Evolutionary conservation across 2,113 vertebrate species (phyloP).

Genomic region (Platysternon megacephalum): DNA sequence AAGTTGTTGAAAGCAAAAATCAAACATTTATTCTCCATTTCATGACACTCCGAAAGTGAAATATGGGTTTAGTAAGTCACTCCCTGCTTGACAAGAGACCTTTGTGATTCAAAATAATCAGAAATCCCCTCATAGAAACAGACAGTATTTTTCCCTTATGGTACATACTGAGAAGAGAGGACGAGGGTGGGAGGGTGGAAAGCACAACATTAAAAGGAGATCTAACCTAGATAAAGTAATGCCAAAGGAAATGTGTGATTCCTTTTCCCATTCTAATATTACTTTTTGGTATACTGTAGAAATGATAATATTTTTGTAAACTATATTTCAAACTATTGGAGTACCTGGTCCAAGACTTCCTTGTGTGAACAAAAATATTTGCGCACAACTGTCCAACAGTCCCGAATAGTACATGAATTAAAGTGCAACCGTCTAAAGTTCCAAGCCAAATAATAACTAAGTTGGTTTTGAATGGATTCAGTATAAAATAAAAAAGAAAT

Average conservation of each 20-base stretch:
- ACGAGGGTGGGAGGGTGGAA: neutral
- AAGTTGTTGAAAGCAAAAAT: slow-evolving; percentile 21
- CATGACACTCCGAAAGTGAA: neutral
- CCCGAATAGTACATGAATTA: slow-evolving; percentile 45
- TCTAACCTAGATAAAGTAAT: slow-evolving; percentile 9
- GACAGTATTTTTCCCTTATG: neutral
- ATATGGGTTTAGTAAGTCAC: neutral
- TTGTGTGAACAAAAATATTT: slow-evolving; percentile 74
- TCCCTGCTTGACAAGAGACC: neutral
- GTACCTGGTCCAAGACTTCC: slow-evolving; percentile 65
- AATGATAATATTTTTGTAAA: slow-evolving; percentile 73
- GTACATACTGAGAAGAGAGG: neutral
- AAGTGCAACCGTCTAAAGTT: slow-evolving; percentile 55
- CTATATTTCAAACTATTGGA: slow-evolving; percentile 46
- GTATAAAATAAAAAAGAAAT: slow-evolving; percentile 26
- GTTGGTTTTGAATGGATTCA: slow-evolving; percentile 26
- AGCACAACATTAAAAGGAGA: neutral
- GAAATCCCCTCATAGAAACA: neutral
- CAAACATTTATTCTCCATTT: neutral
- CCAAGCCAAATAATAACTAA: slow-evolving; percentile 66
- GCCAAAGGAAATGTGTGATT: neutral
- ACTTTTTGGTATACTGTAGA: slow-evolving; percentile 45
- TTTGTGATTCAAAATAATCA: neutral
- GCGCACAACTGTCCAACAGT: slow-evolving; percentile 37
- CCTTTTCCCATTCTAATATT: slow-evolving; percentile 10